A percentile compares a stretch with the other conserved stretches of the same genome.
phyloP scores from a whole-genome alignment of 2,113 vertebrate genomes.

The Ahaetulla prasina region DNA sequence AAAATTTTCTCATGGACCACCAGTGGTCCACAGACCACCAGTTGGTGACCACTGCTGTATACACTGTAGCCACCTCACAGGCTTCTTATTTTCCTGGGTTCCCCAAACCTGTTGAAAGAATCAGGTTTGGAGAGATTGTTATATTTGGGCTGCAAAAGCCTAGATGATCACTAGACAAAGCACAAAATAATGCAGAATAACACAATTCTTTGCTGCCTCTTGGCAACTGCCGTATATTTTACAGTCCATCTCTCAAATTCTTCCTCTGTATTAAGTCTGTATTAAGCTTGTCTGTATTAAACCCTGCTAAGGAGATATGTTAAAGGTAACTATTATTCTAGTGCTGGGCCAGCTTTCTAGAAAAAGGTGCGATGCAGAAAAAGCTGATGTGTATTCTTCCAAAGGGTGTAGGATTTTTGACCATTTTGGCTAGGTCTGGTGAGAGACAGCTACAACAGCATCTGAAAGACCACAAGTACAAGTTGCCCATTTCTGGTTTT shows the following conservation, averaged over 20 bases:
- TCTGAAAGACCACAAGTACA: neutral
- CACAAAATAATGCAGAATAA: neutral
- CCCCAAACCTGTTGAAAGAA: neutral
- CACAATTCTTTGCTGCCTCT: neutral
- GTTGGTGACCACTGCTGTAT: too few relatives aligned
- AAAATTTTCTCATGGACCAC: too few relatives aligned
- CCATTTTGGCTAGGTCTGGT: neutral
- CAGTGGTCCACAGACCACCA: too few relatives aligned
- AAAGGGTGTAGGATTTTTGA: neutral
- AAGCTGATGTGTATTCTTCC: neutral
- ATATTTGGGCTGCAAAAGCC: neutral
- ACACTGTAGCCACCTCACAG: neutral
- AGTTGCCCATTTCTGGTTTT: neutral
- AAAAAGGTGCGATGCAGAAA: neutral
- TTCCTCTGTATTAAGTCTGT: too few relatives aligned
- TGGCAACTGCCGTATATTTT: neutral
- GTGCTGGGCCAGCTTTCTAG: neutral
- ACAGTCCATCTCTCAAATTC: neutral
- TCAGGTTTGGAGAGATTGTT: neutral
- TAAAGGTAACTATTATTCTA: neutral
- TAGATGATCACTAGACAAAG: neutral
- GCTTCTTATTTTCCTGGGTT: neutral
- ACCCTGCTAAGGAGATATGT: too few relatives aligned
- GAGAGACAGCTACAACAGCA: neutral
- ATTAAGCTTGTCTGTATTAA: neutral